Evolutionary conservation across 1,140 invertebrate genomes (phyloP).

Genomic region (Globodera rostochiensis): DNA sequence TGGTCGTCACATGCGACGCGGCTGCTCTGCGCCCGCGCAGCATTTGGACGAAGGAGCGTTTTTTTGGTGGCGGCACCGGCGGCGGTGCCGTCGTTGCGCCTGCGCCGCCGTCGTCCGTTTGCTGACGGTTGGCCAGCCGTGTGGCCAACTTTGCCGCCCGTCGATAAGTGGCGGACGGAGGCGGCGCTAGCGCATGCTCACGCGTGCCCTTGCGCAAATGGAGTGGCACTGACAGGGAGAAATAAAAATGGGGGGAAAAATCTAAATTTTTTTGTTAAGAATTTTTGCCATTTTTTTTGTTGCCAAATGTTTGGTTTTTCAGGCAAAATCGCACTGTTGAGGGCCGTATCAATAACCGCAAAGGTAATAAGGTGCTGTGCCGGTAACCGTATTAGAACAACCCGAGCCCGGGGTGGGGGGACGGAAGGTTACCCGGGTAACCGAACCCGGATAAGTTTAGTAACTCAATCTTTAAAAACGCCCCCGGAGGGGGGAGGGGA

Average conservation of each 20-base stretch:
- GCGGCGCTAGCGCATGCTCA: conserved; percentile 49
- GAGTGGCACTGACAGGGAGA: conserved; percentile 41
- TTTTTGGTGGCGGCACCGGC: neutral
- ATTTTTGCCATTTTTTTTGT: no score
- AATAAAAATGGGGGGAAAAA: neutral
- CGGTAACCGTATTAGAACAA: no score
- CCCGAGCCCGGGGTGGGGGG: no score
- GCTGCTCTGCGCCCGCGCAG: neutral
- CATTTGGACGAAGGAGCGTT: neutral
- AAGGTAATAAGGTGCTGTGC: no score
- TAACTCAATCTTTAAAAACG: no score
- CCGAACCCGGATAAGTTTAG: no score
- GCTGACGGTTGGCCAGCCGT: conserved; percentile 7
- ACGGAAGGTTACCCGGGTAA: no score
- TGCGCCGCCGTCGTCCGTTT: neutral
- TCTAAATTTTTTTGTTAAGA: no score
- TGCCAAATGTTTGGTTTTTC: no score
- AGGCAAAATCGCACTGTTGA: no score
- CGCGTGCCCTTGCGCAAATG: conserved; percentile 58
- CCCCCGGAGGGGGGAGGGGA: no score
- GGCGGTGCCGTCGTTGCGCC: neutral
- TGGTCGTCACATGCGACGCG: neutral
- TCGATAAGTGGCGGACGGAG: conserved; percentile 29
- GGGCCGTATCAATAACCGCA: no score
- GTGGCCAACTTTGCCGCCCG: conserved; percentile 15